A percentile compares a stretch with the other conserved stretches of the same genome.
Conservation (phyloP, 2,113 vertebrate genomes). For the Pteropus alecto region DNA sequence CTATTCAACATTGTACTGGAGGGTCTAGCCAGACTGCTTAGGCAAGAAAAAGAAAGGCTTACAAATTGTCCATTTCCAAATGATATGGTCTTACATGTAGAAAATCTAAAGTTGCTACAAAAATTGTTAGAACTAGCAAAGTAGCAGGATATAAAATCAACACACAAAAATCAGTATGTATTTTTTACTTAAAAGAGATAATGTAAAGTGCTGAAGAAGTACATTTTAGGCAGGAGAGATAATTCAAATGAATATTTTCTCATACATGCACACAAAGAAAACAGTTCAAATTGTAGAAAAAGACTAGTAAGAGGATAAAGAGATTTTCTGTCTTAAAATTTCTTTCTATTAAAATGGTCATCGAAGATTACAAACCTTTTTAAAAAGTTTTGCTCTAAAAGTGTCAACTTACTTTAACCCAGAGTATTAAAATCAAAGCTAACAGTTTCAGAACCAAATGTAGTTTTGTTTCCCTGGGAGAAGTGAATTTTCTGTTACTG, state of each 20-base stretch:
- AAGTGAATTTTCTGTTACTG: not conserved
- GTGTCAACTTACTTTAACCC: not conserved
- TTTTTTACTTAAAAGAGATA: conserved; percentile 24
- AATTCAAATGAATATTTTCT: not conserved
- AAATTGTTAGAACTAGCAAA: not conserved
- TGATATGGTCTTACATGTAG: not conserved
- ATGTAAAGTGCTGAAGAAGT: not conserved
- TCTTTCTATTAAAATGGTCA: not conserved
- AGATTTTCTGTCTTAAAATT: conserved; percentile 1
- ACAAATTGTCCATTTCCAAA: not conserved
- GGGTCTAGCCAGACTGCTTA: not conserved
- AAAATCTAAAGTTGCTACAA: not conserved
- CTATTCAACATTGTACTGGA: not conserved
- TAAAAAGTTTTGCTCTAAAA: not conserved
- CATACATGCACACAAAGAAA: not conserved
- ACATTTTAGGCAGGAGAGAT: not conserved
- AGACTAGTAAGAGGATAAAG: not conserved
- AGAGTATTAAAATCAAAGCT: conserved; percentile 23
- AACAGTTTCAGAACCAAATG: conserved; percentile 17
- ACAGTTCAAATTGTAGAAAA: not conserved
- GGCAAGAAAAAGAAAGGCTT: not conserved
- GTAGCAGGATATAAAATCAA: not conserved
- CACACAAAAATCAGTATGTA: not conserved
- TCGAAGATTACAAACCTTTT: not conserved
- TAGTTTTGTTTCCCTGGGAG: not conserved